phyloP scores from a whole-genome alignment of 1,140 invertebrate species.

The Varroa destructor region DNA sequence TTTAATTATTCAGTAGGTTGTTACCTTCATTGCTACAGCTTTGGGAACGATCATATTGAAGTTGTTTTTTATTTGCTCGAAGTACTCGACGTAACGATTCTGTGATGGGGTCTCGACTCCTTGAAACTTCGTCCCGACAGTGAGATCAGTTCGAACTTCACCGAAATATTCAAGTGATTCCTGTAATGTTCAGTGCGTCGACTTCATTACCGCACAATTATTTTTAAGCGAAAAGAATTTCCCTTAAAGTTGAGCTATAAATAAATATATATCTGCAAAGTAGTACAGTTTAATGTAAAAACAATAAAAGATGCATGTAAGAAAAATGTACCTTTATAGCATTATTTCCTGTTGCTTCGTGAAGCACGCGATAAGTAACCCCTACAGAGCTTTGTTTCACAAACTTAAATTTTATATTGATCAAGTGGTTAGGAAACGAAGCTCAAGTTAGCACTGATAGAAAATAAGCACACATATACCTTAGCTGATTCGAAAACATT shows the following conservation, averaged over 20 bases:
- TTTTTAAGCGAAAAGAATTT: too few species aligned
- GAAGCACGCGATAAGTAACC: too few species aligned
- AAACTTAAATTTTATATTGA: too few species aligned
- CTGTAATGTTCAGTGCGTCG: slow-evolving; percentile 33
- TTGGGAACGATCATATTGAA: slow-evolving; percentile 41
- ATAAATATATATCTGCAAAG: slow-evolving; percentile 2
- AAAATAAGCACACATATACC: neutral
- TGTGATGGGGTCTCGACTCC: slow-evolving; percentile 48
- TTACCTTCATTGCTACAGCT: slow-evolving; percentile 39
- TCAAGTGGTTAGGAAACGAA: too few species aligned
- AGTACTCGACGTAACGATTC: slow-evolving; percentile 48
- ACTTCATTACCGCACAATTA: too few species aligned
- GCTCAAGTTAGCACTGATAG: too few species aligned
- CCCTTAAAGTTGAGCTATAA: neutral
- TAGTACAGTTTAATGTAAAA: neutral
- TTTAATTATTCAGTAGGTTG: slow-evolving; percentile 35
- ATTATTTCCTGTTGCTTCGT: too few species aligned
- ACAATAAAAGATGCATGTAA: too few species aligned
- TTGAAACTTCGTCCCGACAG: slow-evolving; percentile 46
- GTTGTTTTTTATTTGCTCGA: slow-evolving; percentile 43
- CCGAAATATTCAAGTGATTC: slow-evolving; percentile 47
- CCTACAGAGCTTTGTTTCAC: too few species aligned
- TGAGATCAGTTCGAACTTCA: slow-evolving; percentile 45
- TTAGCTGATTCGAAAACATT: slow-evolving; percentile 44
- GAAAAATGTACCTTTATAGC: too few species aligned